Percentiles rank a stretch among this genome's conserved stretches.
These are phyloP conservation scores for Cryptus armator DNA, from an alignment of 2,888 invertebrate genomes.

Conservation along the genomic window DNA sequence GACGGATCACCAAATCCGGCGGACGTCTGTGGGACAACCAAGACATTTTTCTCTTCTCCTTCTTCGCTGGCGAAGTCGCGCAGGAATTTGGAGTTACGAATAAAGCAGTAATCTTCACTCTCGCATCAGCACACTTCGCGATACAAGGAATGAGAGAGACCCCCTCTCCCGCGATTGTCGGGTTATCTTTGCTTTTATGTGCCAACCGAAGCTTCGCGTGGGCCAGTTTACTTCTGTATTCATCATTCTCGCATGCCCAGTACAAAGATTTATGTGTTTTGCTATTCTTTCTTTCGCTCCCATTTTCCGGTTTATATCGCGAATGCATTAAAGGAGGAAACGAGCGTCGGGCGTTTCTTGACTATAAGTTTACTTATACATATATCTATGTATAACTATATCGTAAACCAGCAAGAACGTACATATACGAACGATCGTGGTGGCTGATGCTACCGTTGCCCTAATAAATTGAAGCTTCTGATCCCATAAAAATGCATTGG, in stretches of 20 bases:
- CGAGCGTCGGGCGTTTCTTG: constrained; percentile 54
- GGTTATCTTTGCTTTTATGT: constrained; percentile 46
- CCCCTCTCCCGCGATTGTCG: constrained; percentile 16
- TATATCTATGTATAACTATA: constrained; percentile 54
- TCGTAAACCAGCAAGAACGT: constrained; percentile 67
- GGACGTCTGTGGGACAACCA: constrained; percentile 44
- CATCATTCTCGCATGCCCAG: constrained; percentile 72
- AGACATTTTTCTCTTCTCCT: constrained; percentile 39
- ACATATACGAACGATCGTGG: constrained; percentile 71
- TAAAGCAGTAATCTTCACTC: constrained; percentile 68
- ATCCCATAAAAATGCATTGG: constrained; percentile 83
- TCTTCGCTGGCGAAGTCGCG: constrained; percentile 6
- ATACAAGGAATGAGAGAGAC: constrained; percentile 34
- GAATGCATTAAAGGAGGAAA: constrained; percentile 77
- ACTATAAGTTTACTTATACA: constrained; percentile 40
- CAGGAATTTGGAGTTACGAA: constrained; percentile 59
- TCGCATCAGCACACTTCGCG: constrained; percentile 66
- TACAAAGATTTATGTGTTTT: constrained; percentile 79
- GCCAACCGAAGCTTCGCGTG: constrained; percentile 16
- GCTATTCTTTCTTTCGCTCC: constrained; percentile 72
- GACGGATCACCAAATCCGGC: constrained; percentile 49
- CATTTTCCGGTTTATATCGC: constrained; percentile 73
- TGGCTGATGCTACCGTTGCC: constrained; percentile 54
- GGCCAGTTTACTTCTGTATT: constrained; percentile 64
- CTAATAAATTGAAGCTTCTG: constrained; percentile 80